Evolutionary conservation across 53 echinoderm and acorn worm genomes (phyloP).

Genomic region (Echinarachnius parma): DNA sequence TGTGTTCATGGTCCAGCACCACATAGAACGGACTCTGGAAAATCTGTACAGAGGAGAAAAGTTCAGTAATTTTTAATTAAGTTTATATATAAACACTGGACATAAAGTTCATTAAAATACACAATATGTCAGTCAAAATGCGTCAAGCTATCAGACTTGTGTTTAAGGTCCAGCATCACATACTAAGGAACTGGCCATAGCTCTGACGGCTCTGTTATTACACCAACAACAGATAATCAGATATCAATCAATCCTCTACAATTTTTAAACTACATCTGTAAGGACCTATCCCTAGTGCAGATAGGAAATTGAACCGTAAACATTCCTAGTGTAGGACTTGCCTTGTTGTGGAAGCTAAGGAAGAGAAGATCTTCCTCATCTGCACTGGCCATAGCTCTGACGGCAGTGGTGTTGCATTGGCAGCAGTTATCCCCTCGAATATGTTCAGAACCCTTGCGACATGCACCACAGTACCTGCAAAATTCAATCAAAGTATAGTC

Average conservation of each 20-base stretch:
- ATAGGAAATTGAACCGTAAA: background rate
- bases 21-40: conserved; percentile 96
- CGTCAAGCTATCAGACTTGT: too few species aligned
- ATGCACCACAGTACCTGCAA: conserved; percentile 62
- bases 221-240: too few species aligned
- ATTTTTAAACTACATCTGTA: too few species aligned
- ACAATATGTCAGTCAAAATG: too few species aligned
- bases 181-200: too few species aligned
- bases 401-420: conserved; percentile 79
- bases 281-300: background rate
- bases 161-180: too few species aligned
- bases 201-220: too few species aligned
- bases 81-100: too few species aligned
- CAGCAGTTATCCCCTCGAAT: conserved; percentile 87
- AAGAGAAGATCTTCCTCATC: conserved; percentile 75
- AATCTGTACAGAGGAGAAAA: conserved; percentile 53
- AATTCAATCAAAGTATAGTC: too few species aligned
- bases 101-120: too few species aligned
- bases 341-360: conserved; percentile 84
- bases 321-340: conserved; percentile 27
- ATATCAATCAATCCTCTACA: too few species aligned
- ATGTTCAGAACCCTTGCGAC: conserved; percentile 23
- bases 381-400: conserved; percentile 53
- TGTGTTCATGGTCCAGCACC: conserved; percentile 65
- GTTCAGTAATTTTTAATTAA: too few species aligned